phyloP scores from a whole-genome alignment of 2,888 invertebrate species.

The Troilus luridus region DNA sequence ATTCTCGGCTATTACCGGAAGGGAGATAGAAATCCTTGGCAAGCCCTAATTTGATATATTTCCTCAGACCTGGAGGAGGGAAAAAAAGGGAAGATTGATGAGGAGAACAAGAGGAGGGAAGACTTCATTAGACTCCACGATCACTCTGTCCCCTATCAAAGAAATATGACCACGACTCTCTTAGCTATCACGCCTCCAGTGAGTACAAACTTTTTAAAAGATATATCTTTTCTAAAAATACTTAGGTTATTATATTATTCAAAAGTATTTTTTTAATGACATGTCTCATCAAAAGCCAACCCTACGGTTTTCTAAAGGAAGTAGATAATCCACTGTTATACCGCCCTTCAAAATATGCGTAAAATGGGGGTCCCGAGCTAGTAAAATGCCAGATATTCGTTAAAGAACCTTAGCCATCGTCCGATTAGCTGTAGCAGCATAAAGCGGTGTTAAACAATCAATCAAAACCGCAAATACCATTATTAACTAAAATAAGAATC shows the following conservation, averaged over 20 bases:
- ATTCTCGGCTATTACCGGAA: neutral
- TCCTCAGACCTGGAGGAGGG: neutral
- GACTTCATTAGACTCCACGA: slow-evolving; percentile 16
- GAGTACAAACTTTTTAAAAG: neutral
- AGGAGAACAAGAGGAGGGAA: slow-evolving; percentile 27
- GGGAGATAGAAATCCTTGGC: neutral
- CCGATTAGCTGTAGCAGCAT: too few relatives aligned
- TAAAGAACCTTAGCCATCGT: too few relatives aligned
- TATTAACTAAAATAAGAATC: too few relatives aligned
- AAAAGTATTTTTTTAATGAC: too few relatives aligned
- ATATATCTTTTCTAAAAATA: neutral
- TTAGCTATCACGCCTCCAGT: neutral
- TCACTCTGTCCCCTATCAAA: neutral
- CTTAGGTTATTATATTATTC: neutral
- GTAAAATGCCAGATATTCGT: too few relatives aligned
- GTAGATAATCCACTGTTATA: too few relatives aligned
- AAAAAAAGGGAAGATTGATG: slow-evolving; percentile 55
- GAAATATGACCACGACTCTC: neutral
- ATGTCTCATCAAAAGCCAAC: too few relatives aligned
- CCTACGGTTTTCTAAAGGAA: too few relatives aligned
- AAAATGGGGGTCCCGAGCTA: too few relatives aligned
- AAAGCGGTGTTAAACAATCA: too few relatives aligned
- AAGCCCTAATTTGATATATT: neutral
- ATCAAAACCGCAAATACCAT: too few relatives aligned
- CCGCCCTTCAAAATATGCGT: too few relatives aligned